Conservation (phyloP, 2,113 vertebrate genomes). For the Leiothrix lutea region DNA sequence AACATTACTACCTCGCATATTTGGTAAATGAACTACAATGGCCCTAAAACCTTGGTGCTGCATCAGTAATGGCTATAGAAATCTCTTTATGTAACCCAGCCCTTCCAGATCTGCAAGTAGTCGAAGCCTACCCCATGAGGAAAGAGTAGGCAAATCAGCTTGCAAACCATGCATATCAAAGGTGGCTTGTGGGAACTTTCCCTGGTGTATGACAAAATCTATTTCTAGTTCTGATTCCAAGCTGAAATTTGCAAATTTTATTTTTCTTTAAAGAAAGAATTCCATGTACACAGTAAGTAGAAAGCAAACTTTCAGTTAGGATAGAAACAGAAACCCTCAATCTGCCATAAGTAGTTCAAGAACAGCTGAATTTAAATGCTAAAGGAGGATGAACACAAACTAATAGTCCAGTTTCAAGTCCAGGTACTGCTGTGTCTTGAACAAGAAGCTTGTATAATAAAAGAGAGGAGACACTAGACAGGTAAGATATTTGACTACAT, state of each 20-base stretch:
- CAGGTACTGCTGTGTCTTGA: background rate
- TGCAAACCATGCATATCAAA: background rate
- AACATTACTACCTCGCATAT: background rate
- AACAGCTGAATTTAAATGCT: background rate
- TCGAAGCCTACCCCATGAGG: background rate
- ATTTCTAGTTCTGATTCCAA: background rate
- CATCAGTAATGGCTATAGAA: background rate
- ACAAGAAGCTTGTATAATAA: background rate
- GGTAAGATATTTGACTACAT: background rate
- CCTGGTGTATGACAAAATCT: background rate
- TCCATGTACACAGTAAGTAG: background rate
- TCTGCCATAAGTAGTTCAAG: background rate
- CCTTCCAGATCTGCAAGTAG: background rate
- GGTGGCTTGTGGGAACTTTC: background rate
- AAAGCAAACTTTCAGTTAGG: background rate
- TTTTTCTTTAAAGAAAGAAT: background rate
- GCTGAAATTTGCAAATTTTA: background rate
- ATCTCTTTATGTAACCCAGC: background rate
- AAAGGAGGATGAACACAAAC: background rate
- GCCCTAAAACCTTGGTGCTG: background rate
- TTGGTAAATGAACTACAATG: background rate
- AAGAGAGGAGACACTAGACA: background rate
- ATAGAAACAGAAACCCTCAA: background rate
- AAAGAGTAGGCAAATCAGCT: background rate
- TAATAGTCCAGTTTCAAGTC: background rate